Conservation (phyloP, 2,888 invertebrate species). For the Dasypolia templi region DNA sequence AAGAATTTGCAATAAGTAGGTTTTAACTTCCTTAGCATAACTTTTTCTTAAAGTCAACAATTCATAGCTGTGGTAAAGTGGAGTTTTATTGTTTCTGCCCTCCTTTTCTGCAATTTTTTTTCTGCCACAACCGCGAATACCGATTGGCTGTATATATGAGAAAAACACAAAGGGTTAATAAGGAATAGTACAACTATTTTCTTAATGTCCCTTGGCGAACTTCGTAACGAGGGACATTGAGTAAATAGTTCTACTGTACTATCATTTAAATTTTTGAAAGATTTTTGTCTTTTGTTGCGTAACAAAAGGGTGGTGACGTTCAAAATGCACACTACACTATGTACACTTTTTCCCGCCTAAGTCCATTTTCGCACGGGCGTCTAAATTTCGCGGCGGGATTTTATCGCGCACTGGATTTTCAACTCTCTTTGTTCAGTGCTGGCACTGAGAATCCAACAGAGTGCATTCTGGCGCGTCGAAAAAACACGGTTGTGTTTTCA, state of each 20-base stretch:
- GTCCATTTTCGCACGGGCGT: too few species aligned
- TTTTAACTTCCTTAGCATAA: constrained; percentile 22
- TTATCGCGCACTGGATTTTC: too few species aligned
- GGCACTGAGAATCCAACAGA: too few species aligned
- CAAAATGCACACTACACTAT: neutral
- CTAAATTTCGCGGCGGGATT: too few species aligned
- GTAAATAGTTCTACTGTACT: too few species aligned
- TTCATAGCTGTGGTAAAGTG: constrained; percentile 9
- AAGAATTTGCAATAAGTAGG: constrained; percentile 18
- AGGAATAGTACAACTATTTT: too few species aligned
- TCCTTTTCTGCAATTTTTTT: neutral
- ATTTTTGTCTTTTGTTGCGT: neutral
- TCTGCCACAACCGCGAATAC: neutral
- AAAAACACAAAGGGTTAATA: neutral
- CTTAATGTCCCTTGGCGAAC: too few species aligned
- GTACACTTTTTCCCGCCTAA: neutral
- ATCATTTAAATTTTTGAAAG: neutral
- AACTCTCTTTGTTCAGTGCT: too few species aligned
- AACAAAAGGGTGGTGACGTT: neutral
- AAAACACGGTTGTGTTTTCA: too few species aligned
- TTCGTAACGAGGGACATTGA: too few species aligned
- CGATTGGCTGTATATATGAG: neutral
- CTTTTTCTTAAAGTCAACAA: constrained; percentile 16
- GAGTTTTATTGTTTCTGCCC: neutral
- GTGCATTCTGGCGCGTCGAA: too few species aligned